Evolutionary conservation across 2,888 invertebrate genomes (phyloP), one percentile per base, ranked within the genome.

Genomic region (Erpobdella octoculata): DNA sequence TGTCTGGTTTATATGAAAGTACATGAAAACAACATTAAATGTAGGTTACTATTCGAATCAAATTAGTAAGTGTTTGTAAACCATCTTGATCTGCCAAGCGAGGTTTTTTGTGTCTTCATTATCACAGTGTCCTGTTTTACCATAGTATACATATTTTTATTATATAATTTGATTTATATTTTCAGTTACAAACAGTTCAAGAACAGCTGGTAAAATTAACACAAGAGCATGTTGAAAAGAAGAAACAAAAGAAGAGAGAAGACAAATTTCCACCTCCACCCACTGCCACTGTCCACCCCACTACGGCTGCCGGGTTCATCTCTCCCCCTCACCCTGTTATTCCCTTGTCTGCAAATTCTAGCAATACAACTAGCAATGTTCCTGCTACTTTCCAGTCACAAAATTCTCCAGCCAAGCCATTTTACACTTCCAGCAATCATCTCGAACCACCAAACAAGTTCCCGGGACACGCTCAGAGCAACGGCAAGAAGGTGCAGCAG

Each of bases 161-260:
- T n/a, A n/a, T n/a, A n/a, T n/a, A n/a, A n/a, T n/a, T n/a, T n/a
- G n/a, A 2, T 18, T 9, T 6, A 9, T 8, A n/a, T n/a, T 31
- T 28, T 1, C 86, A 91, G 88, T 84, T 91, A 73, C 87, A 90
- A 75, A 89, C 89, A 53, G 88, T 95, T 85, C 93, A 94, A 85
- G 93, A 94, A 81, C 92, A 93, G 76, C 75, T 83, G 66, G 79
- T 78, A 31, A 78, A 79, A 71, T 77, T 83, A 48, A 80, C 81
- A 61, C 61, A 69, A 35, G 72, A 72, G 33, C 68, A 68, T 28
- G 36, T 48, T 0, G 62, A 62, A 31, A 72, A 72, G 64, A 59
- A 72, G 64, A 82, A 81, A 74, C 79, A 79, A 69, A 90, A 91
- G 73, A 91, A 91, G 84, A 91, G 91, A 85, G 90, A 91, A 84